A percentile compares a stretch with the other conserved stretches of the same genome.
Evolutionary conservation across 2,113 vertebrate genomes (phyloP).

Genomic region (Corythornis vintsioides): DNA sequence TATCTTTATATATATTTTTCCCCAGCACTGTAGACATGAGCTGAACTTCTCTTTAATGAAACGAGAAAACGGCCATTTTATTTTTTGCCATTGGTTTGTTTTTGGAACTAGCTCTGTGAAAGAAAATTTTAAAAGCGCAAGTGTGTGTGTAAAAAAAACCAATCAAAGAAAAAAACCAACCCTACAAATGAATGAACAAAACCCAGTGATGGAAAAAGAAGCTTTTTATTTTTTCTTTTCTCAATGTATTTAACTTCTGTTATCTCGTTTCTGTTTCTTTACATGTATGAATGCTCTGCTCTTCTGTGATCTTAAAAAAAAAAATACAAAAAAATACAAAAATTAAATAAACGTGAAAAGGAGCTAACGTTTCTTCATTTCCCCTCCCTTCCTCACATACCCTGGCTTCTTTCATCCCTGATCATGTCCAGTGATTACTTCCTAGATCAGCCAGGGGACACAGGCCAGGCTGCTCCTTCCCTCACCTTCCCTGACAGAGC

Average conservation of each 20-base stretch:
- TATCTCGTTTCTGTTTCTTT: conserved; percentile 82
- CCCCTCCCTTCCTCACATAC: not conserved
- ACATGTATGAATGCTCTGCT: conserved; percentile 85
- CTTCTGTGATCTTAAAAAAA: conserved; percentile 84
- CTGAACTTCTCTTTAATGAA: conserved; percentile 76
- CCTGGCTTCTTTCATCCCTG: not conserved
- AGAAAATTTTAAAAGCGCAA: conserved; percentile 70
- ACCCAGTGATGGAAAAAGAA: conserved; percentile 22
- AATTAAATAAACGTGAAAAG: conserved; percentile 83
- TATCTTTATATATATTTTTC: conserved; percentile 69
- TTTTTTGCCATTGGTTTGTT: conserved; percentile 72
- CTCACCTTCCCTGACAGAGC: not conserved
- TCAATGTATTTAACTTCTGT: conserved; percentile 83
- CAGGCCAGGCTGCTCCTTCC: not conserved
- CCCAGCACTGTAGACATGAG: conserved; percentile 80
- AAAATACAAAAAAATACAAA: conserved; percentile 72
- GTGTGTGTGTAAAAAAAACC: conserved; percentile 68
- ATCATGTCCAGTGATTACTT: not conserved
- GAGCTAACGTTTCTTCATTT: conserved; percentile 67
- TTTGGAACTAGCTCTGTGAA: conserved; percentile 76
- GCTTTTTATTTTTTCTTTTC: conserved; percentile 77
- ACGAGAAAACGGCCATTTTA: conserved; percentile 75
- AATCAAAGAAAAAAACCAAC: not conserved
- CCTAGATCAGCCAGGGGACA: rapidly evolving
- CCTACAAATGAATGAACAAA: conserved; percentile 37